Base-by-base conservation (phyloP, 2,797 vertebrate species). In the Sebastes iracundus region DNA sequence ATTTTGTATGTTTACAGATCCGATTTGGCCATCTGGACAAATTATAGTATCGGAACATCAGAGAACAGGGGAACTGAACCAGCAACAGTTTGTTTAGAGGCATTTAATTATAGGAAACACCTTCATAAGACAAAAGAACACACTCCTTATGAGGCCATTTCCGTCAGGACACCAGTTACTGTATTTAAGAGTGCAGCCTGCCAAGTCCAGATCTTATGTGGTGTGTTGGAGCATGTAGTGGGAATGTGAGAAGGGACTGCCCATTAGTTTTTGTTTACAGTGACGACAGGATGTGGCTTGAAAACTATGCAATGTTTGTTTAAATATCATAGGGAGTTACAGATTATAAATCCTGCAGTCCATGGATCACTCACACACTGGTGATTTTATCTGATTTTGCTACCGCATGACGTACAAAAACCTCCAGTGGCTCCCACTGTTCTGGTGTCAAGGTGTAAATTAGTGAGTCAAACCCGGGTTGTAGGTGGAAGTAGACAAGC, bases 241-340 rank as follows among this genome's bases (percentile, higher is more conserved):
- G 79, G 90, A 88, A 86, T 67, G 77, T 46, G 75, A 85, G 53
- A 64, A 49, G 72, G 80, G 82, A 61, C 84, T 66, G 75, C 76
- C 75, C 76, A 72, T 87, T 79, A 74, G 59, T 77, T 82, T 90
- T 81, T 91, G 90, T 88, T 92, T 87, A 89, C 79, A 86, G 77
- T 83, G 84, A 85, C 0, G 74, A 77, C 86, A 88, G 88, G 84
- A 91, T 87, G 85, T 80, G 72, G 66, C 81, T 86, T 72, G 32
- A 90, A 81, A 90, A 84, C 72, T 80, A 85, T 91, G 80, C 63
- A 16, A n/a, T 86, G 87, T 91, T 88, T 89, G 81, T 91, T 89
- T 83, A 79, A 72, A 69, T 83, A 78, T 84, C 30, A 46, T 20
- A 71, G 42, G 2, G 61, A 89, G 55, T 79, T 83, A 80, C 53